Base-by-base conservation (phyloP, 2,797 vertebrate species). In the Siniperca obscura region DNA sequence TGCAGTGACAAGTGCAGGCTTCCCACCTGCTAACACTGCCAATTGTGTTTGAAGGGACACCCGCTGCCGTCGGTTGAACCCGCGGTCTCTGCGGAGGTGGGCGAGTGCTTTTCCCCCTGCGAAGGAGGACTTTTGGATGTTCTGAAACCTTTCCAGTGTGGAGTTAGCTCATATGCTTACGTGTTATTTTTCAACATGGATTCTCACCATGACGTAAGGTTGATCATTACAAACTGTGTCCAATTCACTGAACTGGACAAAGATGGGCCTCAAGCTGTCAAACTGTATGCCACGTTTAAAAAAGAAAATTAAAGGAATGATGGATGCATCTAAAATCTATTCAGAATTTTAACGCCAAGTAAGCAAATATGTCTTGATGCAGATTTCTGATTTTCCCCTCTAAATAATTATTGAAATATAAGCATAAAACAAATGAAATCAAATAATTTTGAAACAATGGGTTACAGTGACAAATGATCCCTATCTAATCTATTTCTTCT, bases 21-120 rank as follows among this genome's bases (percentile, higher is more conserved):
- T 89, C 91, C 91, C 90, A 91, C 90, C 91, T 92, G 89, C 89
- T 71, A 90, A 91, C 84, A 90, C 82, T 83, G 85, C 90, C 91
- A 87, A 90, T 73, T 90, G 89, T 82, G 86, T 90, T 86, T 90
- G 86, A 91, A 90, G 89, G 84, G 88, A 86, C 86, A 87, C 74
- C 79, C 80, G 82, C 84, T 87, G 87, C 84, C 60, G 78, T 82
- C 73, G 86, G 90, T 61, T 82, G 83, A 91, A 88, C 85, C 84
- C 74, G 27, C 77, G 48, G 80, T 88, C 88, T 87, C 88, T 83
- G 86, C 27, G 25, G 86, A 87, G 82, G 59, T 80, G 67, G 88
- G 85, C 74, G 83, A 90, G 80, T 69, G 81, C 86, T 86, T 91
- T 92, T 87, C 87, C 81, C 79, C 89, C 91, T 91, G 90, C 57